A percentile compares a stretch with the other conserved stretches of the same genome.
phyloP scores from a whole-genome alignment of 2,888 invertebrate species.

The Hoplodrina ambigua region DNA sequence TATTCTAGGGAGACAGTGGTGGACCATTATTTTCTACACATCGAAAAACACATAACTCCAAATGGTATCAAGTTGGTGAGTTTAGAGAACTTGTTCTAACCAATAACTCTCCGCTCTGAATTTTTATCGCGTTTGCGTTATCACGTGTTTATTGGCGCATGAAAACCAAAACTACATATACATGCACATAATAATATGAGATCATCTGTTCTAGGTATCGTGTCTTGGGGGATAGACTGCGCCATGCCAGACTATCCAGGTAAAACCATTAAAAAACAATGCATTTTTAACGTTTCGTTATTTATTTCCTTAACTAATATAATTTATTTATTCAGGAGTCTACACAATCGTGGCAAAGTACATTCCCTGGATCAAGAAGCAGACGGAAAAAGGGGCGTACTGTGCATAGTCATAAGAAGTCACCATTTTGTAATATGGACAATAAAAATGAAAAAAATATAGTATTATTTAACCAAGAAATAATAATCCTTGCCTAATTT shows the following conservation, averaged over 20 bases:
- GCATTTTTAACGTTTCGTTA: background rate
- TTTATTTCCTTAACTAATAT: background rate
- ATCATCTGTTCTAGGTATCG: conserved; percentile 86
- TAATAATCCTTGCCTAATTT: conserved; percentile 43
- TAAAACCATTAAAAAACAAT: conserved; percentile 49
- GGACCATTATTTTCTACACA: conserved; percentile 91
- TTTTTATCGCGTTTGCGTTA: background rate
- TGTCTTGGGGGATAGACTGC: conserved; percentile 93
- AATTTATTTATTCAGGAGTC: conserved; percentile 82
- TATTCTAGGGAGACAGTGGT: conserved; percentile 92
- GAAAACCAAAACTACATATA: background rate
- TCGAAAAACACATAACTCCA: conserved; percentile 76
- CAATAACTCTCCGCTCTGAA: background rate
- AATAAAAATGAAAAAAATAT: conserved; percentile 44
- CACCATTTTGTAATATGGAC: conserved; percentile 53
- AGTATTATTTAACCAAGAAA: conserved; percentile 36
- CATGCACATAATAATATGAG: background rate
- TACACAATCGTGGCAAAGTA: conserved; percentile 91
- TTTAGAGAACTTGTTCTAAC: conserved; percentile 6
- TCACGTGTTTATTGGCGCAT: background rate
- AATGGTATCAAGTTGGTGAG: conserved; percentile 91
- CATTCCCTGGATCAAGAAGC: conserved; percentile 87
- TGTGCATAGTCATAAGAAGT: conserved; percentile 75
- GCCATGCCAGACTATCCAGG: conserved; percentile 91
- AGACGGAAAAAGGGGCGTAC: conserved; percentile 80